Conservation (phyloP, 2,888 invertebrate genomes). For the Dysmachus trigonus region DNA sequence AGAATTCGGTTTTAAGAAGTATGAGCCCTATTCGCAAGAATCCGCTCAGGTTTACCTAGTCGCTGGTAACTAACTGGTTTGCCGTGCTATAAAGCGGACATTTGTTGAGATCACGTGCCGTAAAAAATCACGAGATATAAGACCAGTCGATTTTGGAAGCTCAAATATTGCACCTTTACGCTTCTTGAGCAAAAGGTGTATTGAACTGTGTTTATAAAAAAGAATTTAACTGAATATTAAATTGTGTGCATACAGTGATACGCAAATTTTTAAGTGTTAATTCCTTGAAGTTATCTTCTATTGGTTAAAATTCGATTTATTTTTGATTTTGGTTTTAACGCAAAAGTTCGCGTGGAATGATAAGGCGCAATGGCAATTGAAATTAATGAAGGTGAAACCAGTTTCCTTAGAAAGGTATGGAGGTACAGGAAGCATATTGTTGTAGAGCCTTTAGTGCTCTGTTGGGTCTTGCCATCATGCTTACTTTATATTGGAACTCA, state of each 20-base stretch:
- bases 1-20: neutral
- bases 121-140: neutral
- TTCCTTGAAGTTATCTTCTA: no score
- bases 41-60: neutral
- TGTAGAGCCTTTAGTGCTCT: constrained; percentile 62
- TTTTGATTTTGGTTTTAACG: no score
- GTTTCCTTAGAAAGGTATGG: constrained; percentile 60
- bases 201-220: neutral
- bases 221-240: neutral
- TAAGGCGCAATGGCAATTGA: constrained; percentile 35
- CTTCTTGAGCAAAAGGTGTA: neutral
- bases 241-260: neutral
- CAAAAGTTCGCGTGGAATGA: neutral
- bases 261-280: neutral
- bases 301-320: neutral
- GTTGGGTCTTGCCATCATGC: constrained; percentile 52
- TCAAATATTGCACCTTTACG: neutral
- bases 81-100: neutral
- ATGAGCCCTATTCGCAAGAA: neutral
- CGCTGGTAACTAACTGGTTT: neutral
- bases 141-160: neutral
- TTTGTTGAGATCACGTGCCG: neutral
- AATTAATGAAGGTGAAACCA: constrained; percentile 51
- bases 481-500: constrained; percentile 57
- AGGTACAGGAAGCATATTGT: constrained; percentile 59